Percentiles rank a stretch among this genome's conserved stretches.
phyloP scores from a whole-genome alignment of 2,113 vertebrate species.

The Tylochromis polylepis region DNA sequence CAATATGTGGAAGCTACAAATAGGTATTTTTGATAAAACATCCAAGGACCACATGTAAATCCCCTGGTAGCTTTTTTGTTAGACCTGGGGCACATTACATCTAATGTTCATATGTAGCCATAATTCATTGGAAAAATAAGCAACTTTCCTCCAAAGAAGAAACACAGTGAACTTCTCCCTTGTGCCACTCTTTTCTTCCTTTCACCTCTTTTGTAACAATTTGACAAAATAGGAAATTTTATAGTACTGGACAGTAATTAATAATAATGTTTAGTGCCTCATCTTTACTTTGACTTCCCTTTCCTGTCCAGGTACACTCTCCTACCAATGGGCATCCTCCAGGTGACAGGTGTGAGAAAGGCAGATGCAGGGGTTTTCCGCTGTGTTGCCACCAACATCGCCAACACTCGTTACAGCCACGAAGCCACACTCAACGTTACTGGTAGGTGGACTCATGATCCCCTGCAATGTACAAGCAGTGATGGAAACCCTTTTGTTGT shows the following conservation, averaged over 20 bases:
- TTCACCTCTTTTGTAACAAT: not conserved
- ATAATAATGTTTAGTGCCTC: not conserved
- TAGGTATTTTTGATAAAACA: not conserved
- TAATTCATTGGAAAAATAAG: not conserved
- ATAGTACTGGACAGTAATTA: not conserved
- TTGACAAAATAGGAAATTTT: not conserved
- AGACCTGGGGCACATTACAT: not conserved
- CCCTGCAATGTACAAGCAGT: not conserved
- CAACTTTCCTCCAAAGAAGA: not conserved
- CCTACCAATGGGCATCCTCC: constrained; percentile 74
- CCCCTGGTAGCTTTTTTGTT: not conserved
- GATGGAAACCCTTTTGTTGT: not conserved
- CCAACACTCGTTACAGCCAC: constrained; percentile 70
- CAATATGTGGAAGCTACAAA: too few species aligned
- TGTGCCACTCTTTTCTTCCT: not conserved
- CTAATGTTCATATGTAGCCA: not conserved
- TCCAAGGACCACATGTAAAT: not conserved
- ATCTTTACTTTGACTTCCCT: not conserved
- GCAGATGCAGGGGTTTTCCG: constrained; percentile 63
- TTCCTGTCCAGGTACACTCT: constrained; percentile 69
- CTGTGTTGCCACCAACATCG: constrained; percentile 69
- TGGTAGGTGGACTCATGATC: constrained; percentile 17
- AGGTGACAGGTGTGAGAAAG: constrained; percentile 64
- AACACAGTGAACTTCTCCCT: not conserved
- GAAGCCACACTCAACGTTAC: constrained; percentile 66